Evolutionary conservation across 37 sponge, comb jelly and placozoan genomes (phyloP).

Genomic region (Diacarnus erythraeanus): DNA sequence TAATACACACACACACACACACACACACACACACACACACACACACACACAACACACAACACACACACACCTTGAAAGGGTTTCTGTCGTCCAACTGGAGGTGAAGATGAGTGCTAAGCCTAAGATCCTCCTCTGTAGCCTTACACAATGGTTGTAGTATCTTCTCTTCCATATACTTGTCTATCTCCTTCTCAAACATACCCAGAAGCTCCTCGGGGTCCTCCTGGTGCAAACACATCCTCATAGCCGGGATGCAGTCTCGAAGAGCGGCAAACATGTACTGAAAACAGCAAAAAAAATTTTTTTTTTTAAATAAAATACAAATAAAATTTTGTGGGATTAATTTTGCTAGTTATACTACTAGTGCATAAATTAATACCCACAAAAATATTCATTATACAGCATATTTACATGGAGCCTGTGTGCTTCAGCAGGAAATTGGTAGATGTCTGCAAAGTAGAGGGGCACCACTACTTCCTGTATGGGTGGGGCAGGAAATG

Average conservation of each 20-base stretch:
- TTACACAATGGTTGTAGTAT: constrained; percentile 75
- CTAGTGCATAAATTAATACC: too few species aligned
- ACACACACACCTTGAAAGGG: constrained; percentile 76
- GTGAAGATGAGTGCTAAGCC: constrained; percentile 85
- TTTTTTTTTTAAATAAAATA: constrained; percentile 21
- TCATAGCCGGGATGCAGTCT: constrained; percentile 81
- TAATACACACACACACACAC: too few species aligned
- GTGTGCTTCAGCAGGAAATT: constrained; percentile 75
- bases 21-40: too few species aligned
- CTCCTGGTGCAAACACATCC: constrained; percentile 53
- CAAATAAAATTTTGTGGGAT: too few species aligned
- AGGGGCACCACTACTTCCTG: constrained; percentile 78
- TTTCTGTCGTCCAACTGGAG: constrained; percentile 94
- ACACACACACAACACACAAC: too few species aligned
- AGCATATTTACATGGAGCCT: constrained; percentile 68
- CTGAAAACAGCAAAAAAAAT: constrained; percentile 45
- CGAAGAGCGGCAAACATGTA: constrained; percentile 93
- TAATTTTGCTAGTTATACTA: too few species aligned
- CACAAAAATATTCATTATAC: too few species aligned
- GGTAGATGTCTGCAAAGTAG: constrained; percentile 72
- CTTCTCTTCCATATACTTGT: constrained; percentile 44
- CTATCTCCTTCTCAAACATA: constrained; percentile 73
- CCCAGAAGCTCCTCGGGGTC: constrained; percentile 39
- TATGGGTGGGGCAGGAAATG: neutral
- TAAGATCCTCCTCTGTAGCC: constrained; percentile 88